Percentiles rank a stretch among this genome's conserved stretches.
Conservation (phyloP, 1,140 invertebrate genomes). For the Caenorhabditis remanei region DNA sequence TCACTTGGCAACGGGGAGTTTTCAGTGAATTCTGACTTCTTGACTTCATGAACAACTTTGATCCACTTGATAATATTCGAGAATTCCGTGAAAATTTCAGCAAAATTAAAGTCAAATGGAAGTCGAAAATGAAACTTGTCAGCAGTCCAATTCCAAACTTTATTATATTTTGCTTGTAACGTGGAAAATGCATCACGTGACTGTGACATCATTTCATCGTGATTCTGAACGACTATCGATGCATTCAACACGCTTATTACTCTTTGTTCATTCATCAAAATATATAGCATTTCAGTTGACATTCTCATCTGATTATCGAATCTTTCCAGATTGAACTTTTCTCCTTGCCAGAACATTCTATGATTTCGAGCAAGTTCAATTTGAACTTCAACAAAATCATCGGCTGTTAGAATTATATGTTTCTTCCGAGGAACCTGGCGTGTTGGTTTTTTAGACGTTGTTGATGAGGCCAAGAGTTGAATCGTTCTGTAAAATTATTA, state of each 20-base stretch:
- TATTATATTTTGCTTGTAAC: neutral
- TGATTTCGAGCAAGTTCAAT: slow-evolving; percentile 47
- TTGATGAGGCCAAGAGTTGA: neutral
- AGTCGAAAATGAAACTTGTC: slow-evolving; percentile 85
- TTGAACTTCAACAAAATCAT: slow-evolving; percentile 45
- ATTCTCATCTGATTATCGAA: slow-evolving; percentile 28
- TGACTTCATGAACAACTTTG: slow-evolving; percentile 85
- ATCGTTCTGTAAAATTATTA: neutral
- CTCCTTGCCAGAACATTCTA: slow-evolving; percentile 55
- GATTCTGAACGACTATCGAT: neutral
- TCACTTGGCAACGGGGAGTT: slow-evolving; percentile 86
- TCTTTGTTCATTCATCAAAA: slow-evolving; percentile 14
- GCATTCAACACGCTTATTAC: slow-evolving; percentile 22
- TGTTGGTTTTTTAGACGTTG: neutral
- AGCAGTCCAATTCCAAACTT: slow-evolving; percentile 81
- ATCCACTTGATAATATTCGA: slow-evolving; percentile 92
- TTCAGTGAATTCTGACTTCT: slow-evolving; percentile 83
- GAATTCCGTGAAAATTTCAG: slow-evolving; percentile 89
- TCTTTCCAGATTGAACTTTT: slow-evolving; percentile 10
- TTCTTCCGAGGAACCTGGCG: slow-evolving; percentile 50
- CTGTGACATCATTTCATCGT: slow-evolving; percentile 18
- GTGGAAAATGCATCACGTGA: neutral
- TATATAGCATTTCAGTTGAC: slow-evolving; percentile 18
- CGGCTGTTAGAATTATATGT: slow-evolving; percentile 32
- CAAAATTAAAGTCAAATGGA: slow-evolving; percentile 93